Conservation (phyloP, 2,113 vertebrate genomes). For the Anser cygnoides region DNA sequence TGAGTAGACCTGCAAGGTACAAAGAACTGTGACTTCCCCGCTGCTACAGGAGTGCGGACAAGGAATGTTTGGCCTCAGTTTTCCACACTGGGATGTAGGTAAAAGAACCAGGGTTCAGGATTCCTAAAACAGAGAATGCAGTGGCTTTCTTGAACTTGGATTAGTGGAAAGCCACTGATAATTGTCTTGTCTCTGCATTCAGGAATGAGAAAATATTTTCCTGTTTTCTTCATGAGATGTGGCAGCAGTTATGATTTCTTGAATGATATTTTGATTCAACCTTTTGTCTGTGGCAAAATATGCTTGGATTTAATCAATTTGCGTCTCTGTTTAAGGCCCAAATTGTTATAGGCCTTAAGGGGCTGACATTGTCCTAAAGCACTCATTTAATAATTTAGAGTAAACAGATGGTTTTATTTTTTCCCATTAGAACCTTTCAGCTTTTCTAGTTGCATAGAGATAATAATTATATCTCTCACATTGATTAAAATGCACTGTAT, state of each 20-base stretch:
- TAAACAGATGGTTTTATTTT: slow-evolving; percentile 70
- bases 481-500: slow-evolving; percentile 69
- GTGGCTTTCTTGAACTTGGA: not conserved
- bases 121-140: not conserved
- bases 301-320: slow-evolving; percentile 60
- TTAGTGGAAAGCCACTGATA: not conserved
- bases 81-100: too few species aligned
- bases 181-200: not conserved
- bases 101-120: not conserved
- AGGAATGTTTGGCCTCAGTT: not conserved
- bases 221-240: rapidly evolving
- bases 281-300: slow-evolving; percentile 49
- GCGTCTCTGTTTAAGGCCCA: slow-evolving; percentile 47
- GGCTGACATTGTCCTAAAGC: slow-evolving; percentile 63
- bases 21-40: not conserved
- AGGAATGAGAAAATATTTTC: not conserved
- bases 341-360: slow-evolving; percentile 54
- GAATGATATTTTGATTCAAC: slow-evolving; percentile 1
- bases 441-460: slow-evolving; percentile 32
- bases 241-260: not conserved
- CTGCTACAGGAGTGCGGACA: rapidly evolving
- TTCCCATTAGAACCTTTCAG: slow-evolving; percentile 58
- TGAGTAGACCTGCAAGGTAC: not conserved
- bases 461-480: slow-evolving; percentile 61
- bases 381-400: slow-evolving; percentile 61